These are phyloP conservation scores for Atta colombica DNA, from an alignment of 1,140 invertebrate species.

Conservation along the genomic window DNA sequence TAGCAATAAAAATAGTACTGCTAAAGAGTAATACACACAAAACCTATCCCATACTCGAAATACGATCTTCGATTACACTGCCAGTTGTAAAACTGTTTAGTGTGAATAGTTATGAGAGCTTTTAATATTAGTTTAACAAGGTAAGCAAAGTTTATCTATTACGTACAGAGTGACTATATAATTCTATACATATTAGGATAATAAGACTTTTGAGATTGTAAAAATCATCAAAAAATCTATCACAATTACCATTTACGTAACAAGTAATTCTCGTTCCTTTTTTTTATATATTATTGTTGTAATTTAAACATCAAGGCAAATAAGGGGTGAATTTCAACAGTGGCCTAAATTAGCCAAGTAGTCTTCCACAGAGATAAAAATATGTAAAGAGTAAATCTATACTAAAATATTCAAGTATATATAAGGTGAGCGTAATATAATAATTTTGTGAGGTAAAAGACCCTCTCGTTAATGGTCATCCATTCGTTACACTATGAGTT, in stretches of 20 bases:
- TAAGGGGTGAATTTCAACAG: slow-evolving; percentile 87
- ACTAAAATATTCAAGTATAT: slow-evolving; percentile 87
- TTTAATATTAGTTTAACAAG: slow-evolving; percentile 79
- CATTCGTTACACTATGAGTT: slow-evolving; percentile 78
- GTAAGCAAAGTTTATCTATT: slow-evolving; percentile 83
- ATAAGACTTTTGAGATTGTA: slow-evolving; percentile 88
- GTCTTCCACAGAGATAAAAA: slow-evolving; percentile 87
- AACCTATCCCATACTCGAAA: slow-evolving; percentile 67
- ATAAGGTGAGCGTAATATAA: slow-evolving; percentile 86
- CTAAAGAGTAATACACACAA: slow-evolving; percentile 70
- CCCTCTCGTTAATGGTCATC: slow-evolving; percentile 84
- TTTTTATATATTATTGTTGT: slow-evolving; percentile 85
- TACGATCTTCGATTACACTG: slow-evolving; percentile 67
- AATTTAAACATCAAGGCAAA: slow-evolving; percentile 87
- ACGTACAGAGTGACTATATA: slow-evolving; percentile 85
- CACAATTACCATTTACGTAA: slow-evolving; percentile 87
- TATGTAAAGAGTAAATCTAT: slow-evolving; percentile 88
- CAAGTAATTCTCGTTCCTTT: slow-evolving; percentile 84
- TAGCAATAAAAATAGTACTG: slow-evolving; percentile 73
- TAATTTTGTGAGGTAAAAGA: slow-evolving; percentile 86
- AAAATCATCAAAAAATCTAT: slow-evolving; percentile 88
- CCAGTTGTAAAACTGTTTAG: slow-evolving; percentile 71
- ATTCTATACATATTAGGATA: slow-evolving; percentile 86
- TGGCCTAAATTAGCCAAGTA: slow-evolving; percentile 87
- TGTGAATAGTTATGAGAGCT: slow-evolving; percentile 63